Base-by-base conservation (phyloP, 1,140 invertebrate genomes). In the Nasonia giraulti region DNA sequence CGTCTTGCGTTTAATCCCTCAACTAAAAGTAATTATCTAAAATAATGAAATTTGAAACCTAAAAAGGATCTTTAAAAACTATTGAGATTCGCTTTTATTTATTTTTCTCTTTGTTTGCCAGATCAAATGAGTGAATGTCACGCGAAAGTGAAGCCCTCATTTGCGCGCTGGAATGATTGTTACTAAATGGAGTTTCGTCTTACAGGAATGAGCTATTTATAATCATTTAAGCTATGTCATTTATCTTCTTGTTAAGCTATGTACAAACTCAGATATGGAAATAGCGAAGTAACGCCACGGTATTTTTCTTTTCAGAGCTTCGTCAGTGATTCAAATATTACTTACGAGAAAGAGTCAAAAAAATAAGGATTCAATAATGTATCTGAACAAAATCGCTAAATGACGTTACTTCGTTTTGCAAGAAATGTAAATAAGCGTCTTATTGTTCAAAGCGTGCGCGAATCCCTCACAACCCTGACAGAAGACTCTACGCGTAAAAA, bases 171-270 rank as follows among this genome's bases (percentile, higher is more conserved):
- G 69, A 83, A 86, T 83, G 62, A 71, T 82, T 73, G 71, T 33
- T 40, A 74, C 66, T 82, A 82, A 82, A 5, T 82, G 47, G 27
- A 55, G 17, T 50, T 83, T 82, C 40, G 66, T 73, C 4, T 79
- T 79, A 78, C 23, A 50, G 74, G 33, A 85, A 82, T 78, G 40
- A 82, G n/a, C 47, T 85, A 85, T 78, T 55, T 77, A 50, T 73
- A 62, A 55, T 85, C 17, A 55, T 77, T 80, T 81, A 75, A 85
- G 77, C 79, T 85, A 76, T 75, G 55, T 66, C 17, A 40, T 85
- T 75, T 81, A 47, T 81, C 50, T 86, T 80, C 74, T 71, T 80
- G 73, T 66, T 81, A 77, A 83, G 73, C 85, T 86, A 86, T 86
- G 37, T 84, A 86, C 86, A 86, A 82, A 84, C 77, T 83, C 74